phyloP scores from a whole-genome alignment of 1,140 invertebrate species.

The Neomicropteryx cornuta region DNA sequence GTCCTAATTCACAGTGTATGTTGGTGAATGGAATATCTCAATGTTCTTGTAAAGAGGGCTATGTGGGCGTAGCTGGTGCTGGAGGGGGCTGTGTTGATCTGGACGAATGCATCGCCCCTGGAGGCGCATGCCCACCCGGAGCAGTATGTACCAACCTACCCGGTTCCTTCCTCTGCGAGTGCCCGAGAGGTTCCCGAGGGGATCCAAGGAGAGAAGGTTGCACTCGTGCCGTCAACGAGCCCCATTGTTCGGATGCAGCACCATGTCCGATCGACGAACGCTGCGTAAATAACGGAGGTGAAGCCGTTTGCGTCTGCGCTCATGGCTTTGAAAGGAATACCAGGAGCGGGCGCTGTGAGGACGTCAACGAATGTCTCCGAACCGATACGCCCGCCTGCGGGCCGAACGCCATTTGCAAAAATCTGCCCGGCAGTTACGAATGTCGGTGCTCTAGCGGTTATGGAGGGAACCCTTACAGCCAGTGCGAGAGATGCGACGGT shows the following conservation, averaged over 20 bases:
- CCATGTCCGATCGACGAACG: constrained; percentile 76
- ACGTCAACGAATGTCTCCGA: constrained; percentile 80
- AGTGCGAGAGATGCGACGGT: constrained; percentile 76
- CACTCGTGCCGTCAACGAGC: constrained; percentile 43
- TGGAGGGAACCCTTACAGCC: constrained; percentile 77
- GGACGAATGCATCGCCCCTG: constrained; percentile 64
- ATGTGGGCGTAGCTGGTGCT: constrained; percentile 53
- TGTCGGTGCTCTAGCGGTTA: constrained; percentile 80
- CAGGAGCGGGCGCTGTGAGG: constrained; percentile 63
- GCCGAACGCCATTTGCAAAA: constrained; percentile 80
- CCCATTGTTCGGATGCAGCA: constrained; percentile 55
- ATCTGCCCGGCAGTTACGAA: constrained; percentile 87
- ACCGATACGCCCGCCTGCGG: constrained; percentile 69
- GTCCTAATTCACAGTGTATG: constrained; percentile 82
- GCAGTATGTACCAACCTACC: constrained; percentile 82
- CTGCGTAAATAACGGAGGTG: constrained; percentile 67
- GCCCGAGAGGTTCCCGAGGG: constrained; percentile 59
- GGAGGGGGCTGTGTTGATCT: constrained; percentile 74
- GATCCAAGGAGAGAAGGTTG: constrained; percentile 67
- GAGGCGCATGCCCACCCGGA: constrained; percentile 64
- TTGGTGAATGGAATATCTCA: constrained; percentile 70
- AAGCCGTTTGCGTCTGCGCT: constrained; percentile 77
- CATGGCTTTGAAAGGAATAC: constrained; percentile 68
- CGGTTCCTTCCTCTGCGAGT: constrained; percentile 78
- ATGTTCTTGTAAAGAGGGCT: constrained; percentile 72